These are phyloP conservation scores for Calosoma granatense DNA, from an alignment of 1,140 invertebrate species.

Conservation along the genomic window DNA sequence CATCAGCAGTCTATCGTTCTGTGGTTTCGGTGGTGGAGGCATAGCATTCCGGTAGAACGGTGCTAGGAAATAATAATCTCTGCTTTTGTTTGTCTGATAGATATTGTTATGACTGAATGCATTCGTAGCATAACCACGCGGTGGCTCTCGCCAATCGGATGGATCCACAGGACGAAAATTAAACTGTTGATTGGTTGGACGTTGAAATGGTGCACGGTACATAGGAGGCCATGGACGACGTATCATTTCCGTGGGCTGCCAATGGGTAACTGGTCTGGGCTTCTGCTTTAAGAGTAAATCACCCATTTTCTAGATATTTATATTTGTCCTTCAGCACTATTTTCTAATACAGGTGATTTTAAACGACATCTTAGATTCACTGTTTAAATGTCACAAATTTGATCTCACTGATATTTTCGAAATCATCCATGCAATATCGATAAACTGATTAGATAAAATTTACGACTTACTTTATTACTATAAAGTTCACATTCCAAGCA, in stretches of 20 bases:
- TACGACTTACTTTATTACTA: too few relatives aligned
- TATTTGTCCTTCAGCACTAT: too few relatives aligned
- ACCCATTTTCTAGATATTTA: slow-evolving; percentile 28
- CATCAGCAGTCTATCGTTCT: slow-evolving; percentile 37
- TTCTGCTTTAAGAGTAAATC: slow-evolving; percentile 29
- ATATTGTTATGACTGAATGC: slow-evolving; percentile 42
- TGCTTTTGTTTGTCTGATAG: slow-evolving; percentile 41
- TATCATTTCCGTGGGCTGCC: slow-evolving; percentile 36
- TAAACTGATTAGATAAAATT: too few relatives aligned
- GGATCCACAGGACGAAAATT: slow-evolving; percentile 49
- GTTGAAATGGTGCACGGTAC: slow-evolving; percentile 40
- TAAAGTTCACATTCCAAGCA: too few relatives aligned
- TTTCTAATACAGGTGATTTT: too few relatives aligned
- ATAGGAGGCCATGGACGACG: slow-evolving; percentile 49
- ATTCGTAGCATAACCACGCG: slow-evolving; percentile 29
- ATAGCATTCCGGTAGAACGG: slow-evolving; percentile 54
- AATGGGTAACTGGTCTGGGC: slow-evolving; percentile 27
- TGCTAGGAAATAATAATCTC: slow-evolving; percentile 59
- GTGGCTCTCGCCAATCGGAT: slow-evolving; percentile 30
- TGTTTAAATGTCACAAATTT: too few relatives aligned
- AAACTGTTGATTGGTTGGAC: slow-evolving; percentile 26
- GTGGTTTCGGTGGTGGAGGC: slow-evolving; percentile 40
- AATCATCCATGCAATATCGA: too few relatives aligned
- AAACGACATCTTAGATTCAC: too few relatives aligned
- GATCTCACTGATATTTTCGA: too few relatives aligned